Percentiles rank a stretch among this genome's conserved stretches.
Evolutionary conservation across 2,888 invertebrate species (phyloP).

Genomic region (Caenorhabditis becei): DNA sequence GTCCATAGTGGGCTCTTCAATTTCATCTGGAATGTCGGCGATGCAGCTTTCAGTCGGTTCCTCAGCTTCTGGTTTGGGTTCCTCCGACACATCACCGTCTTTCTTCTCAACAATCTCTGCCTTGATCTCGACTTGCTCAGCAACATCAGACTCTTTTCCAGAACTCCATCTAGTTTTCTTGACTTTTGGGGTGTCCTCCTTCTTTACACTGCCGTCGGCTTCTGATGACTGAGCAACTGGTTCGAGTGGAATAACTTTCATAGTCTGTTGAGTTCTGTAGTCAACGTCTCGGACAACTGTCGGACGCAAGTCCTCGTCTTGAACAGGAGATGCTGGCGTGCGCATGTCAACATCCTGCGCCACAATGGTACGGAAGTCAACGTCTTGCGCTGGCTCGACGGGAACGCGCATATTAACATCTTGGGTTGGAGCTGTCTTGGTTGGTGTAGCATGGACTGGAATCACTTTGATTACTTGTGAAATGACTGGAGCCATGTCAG

Average conservation of each 20-base stretch:
- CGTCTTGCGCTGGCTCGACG: background rate
- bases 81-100: background rate
- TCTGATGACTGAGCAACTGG: background rate
- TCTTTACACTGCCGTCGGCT: too few relatives aligned
- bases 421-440: background rate
- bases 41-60: slow-evolving; percentile 8
- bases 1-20: slow-evolving; percentile 20
- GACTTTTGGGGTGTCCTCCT: too few relatives aligned
- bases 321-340: background rate
- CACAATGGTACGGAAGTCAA: background rate
- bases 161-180: background rate
- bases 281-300: background rate
- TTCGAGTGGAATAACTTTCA: slow-evolving; percentile 27
- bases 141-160: too few relatives aligned
- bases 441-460: slow-evolving; percentile 12
- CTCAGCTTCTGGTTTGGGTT: background rate
- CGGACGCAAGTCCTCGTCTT: background rate
- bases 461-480: slow-evolving; percentile 25
- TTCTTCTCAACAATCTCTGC: background rate
- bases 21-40: slow-evolving; percentile 8
- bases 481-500: slow-evolving; percentile 25
- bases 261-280: background rate
- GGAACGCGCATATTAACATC: background rate
- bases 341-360: background rate
- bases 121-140: background rate